Percentiles rank a stretch among this genome's conserved stretches.
Evolutionary conservation across 2,113 vertebrate species (phyloP).

Genomic region (Leiothrix lutea): DNA sequence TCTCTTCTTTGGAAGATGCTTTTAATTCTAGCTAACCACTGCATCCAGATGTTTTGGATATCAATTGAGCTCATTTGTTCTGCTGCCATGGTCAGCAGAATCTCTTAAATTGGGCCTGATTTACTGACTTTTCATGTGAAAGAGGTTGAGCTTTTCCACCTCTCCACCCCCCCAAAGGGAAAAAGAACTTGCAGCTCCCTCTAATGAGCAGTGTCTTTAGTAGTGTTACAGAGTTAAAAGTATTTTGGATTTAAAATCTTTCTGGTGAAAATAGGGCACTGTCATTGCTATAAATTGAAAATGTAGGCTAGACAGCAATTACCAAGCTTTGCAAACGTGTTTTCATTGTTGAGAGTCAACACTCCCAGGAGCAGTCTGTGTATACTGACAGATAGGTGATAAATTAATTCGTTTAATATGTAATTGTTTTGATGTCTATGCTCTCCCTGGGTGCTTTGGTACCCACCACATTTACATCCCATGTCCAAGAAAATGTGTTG

Average conservation of each 20-base stretch:
- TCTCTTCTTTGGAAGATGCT: neutral
- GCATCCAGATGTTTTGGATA: neutral
- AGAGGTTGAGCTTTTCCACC: neutral
- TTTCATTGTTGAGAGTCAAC: neutral
- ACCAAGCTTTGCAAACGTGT: neutral
- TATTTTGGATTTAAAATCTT: neutral
- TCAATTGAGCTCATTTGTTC: neutral
- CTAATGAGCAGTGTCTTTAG: neutral
- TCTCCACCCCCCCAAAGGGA: neutral
- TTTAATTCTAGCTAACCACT: neutral
- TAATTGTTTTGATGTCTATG: slow-evolving; percentile 1
- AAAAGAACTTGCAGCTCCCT: neutral
- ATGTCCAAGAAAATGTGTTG: slow-evolving; percentile 18
- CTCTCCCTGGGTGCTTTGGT: neutral
- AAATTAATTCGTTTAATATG: neutral
- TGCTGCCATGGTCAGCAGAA: neutral
- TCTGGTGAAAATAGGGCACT: neutral
- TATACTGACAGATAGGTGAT: neutral
- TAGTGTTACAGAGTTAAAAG: neutral
- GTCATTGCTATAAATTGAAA: neutral
- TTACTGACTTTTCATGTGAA: neutral
- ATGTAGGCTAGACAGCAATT: neutral
- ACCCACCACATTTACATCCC: neutral
- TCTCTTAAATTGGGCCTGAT: neutral
- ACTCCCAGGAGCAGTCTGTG: neutral